Evolutionary conservation across 35 echinoderm and acorn worm genomes (phyloP), one percentile per base, ranked within the genome.

Genomic region (Apostichopus californicus): DNA sequence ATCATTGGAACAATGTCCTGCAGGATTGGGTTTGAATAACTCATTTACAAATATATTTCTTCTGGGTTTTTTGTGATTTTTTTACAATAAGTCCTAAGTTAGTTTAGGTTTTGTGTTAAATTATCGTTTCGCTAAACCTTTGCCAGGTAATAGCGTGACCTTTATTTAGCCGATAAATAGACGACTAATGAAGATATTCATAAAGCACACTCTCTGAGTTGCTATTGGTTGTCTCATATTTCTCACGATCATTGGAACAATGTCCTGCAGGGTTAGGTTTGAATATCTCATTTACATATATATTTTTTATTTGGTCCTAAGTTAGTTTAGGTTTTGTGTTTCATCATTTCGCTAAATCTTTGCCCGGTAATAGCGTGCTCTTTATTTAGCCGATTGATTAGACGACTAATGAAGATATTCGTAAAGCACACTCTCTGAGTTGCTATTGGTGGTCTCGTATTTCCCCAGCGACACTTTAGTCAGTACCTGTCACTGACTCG

Each of bases 181-280:
- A 18, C 71, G 34, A 46, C 34, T 46, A 3, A 46, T 46, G 34
- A 46, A 46, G 34, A 46, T 46, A 46, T 46, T 46, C 3, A 0
- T 22, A 18, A 18, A 75, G 71, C 71, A 24, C 71, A 24, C 5
- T 75, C 21, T 46, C 34, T 46, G 71, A 5, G 52, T 59, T 5
- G 81, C 81, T 85, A 85, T 85, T 85, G 55, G 81, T 59, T 5
- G 15, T 85, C 12, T 85, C 81, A 18, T 85, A 85, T 85, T 85
- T 85, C 81, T 55, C 81, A 46, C 34, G 2, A 46, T 46, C 34
- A 46, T 46, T 46, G 34, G 34, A 46, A 46, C 34, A 46, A 46
- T 46, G 34, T 46, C 34, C 34, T 46, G 34, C 34, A 46, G 34
- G 34, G 3, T 3, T 46, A 2, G 34, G 34, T 46, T 46, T 46